Base-by-base conservation (phyloP, 2,888 invertebrate genomes). In the Saturnia pavonia region DNA sequence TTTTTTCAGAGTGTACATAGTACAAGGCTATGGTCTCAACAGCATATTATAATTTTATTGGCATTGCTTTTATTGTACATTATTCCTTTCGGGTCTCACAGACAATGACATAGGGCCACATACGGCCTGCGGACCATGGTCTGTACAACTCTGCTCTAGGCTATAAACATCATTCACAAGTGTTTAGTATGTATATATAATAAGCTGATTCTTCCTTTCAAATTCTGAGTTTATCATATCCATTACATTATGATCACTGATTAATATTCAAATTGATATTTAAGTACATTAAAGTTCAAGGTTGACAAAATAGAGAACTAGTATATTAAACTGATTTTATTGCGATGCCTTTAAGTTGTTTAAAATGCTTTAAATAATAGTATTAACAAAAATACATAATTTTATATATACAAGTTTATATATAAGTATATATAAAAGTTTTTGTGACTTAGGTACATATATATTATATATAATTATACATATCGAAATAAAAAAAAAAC, bases 261-360 rank as follows among this genome's bases (percentile, higher is more conserved):
- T 54, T 54, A 54, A 54, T 54, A 54, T 54, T 54, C 54, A 54
- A 22, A 54, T 54, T 54, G 54, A 22, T 54, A 54, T 54, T 54
- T 54, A 22, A 54, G 54, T 8, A 54, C 22, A 54, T 12, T 22
- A 60, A 60, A 60, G 57, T 25, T 60, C 57, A 60, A 60, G 57
- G 57, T 60, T 27, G 57, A 60, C 1, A 27, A 60, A n/a, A n/a
- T n/a, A 19, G 16, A 16, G 16, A 19, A 51, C 19, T 19, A 51
- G 19, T 27, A 60, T 7, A n/a, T 22, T 22, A 27, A 27, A 60
- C 14, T 27, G 57, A 4, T 60, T 27, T 60, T 27, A 60, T 60
- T 60, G 14, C 9, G 1, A 60, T 2, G 1, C 27, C 14, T 27
- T 14, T 51, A 16, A 51, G 19, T 19, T 1, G 19, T 51, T 51